A percentile compares a stretch with the other conserved stretches of the same genome.
phyloP scores from a whole-genome alignment of 2,113 vertebrate genomes.

The Sinocyclocheilus rhinocerous region DNA sequence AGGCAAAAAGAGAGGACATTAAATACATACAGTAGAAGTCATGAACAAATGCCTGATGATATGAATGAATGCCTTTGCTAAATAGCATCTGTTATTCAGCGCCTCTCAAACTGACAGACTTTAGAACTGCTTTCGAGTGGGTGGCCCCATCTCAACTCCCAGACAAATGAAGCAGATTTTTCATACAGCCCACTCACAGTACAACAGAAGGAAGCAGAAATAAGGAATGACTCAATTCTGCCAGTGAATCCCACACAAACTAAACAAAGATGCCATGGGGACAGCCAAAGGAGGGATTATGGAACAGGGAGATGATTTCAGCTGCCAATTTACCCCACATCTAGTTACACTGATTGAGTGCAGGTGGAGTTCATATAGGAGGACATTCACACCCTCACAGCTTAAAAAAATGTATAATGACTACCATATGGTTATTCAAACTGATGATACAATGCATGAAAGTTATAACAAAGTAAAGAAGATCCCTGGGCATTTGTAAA shows the following conservation, averaged over 20 bases:
- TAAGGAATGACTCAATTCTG: conserved; percentile 58
- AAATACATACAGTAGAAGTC: conserved; percentile 3
- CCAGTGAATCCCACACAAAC: conserved; percentile 53
- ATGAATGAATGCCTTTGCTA: conserved; percentile 49
- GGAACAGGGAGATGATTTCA: conserved; percentile 34
- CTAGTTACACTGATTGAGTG: conserved; percentile 29
- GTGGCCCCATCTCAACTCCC: conserved; percentile 61
- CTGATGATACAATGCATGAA: background rate
- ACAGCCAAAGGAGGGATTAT: conserved; percentile 43
- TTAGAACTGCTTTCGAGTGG: conserved; percentile 65
- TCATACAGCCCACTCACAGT: conserved; percentile 53
- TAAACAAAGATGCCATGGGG: conserved; percentile 53
- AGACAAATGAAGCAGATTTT: conserved; percentile 71
- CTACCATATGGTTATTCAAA: conserved; percentile 14
- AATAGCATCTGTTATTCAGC: conserved; percentile 59
- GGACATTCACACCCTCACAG: background rate
- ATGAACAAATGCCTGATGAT: conserved; percentile 35
- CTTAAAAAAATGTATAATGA: background rate
- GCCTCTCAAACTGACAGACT: conserved; percentile 64
- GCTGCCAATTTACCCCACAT: conserved; percentile 32
- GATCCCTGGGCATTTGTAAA: background rate
- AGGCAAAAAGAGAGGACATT: conserved; percentile 3
- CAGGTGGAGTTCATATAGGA: conserved; percentile 22
- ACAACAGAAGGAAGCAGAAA: conserved; percentile 59
- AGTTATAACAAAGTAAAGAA: background rate